phyloP scores from a whole-genome alignment of 2,797 vertebrate genomes.

The Galaxias olidus region DNA sequence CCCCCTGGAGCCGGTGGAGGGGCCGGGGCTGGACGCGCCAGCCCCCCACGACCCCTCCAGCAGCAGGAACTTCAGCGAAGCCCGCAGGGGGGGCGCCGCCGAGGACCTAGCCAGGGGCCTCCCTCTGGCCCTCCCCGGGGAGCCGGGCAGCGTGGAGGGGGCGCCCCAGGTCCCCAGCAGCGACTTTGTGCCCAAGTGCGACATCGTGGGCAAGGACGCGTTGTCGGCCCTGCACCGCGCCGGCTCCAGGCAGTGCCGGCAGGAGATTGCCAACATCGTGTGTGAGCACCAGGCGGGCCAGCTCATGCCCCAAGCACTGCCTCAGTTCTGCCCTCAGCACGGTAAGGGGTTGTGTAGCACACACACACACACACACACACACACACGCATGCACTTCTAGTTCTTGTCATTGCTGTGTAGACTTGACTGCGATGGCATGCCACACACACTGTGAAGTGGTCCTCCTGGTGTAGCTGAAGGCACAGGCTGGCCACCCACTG shows the following conservation, averaged over 20 bases:
- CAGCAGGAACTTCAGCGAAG: slow-evolving; percentile 84
- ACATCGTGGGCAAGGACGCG: slow-evolving; percentile 91
- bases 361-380: neutral
- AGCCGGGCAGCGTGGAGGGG: slow-evolving; percentile 93
- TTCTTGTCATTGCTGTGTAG: neutral
- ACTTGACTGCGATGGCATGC: neutral
- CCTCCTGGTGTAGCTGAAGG: neutral
- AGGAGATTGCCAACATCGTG: slow-evolving; percentile 93
- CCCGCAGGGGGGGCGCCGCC: slow-evolving; percentile 43
- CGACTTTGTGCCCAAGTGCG: slow-evolving; percentile 89
- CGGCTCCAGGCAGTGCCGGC: slow-evolving; percentile 86
- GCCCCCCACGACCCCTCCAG: slow-evolving; percentile 78
- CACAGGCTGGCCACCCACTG: neutral
- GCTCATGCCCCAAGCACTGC: slow-evolving; percentile 89
- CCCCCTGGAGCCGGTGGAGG: slow-evolving; percentile 45
- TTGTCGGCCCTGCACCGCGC: slow-evolving; percentile 91
- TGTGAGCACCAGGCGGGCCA: slow-evolving; percentile 90
- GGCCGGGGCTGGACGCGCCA: slow-evolving; percentile 41
- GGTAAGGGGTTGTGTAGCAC: slow-evolving; percentile 73
- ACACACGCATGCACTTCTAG: neutral
- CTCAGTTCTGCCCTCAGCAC: slow-evolving; percentile 87
- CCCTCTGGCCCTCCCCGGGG: slow-evolving; percentile 76
- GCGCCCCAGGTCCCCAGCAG: slow-evolving; percentile 85
- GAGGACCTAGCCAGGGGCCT: slow-evolving; percentile 64
- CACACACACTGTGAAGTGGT: neutral